Conservation (phyloP, 2,797 vertebrate species). For the Gymnoscopelus braueri region DNA sequence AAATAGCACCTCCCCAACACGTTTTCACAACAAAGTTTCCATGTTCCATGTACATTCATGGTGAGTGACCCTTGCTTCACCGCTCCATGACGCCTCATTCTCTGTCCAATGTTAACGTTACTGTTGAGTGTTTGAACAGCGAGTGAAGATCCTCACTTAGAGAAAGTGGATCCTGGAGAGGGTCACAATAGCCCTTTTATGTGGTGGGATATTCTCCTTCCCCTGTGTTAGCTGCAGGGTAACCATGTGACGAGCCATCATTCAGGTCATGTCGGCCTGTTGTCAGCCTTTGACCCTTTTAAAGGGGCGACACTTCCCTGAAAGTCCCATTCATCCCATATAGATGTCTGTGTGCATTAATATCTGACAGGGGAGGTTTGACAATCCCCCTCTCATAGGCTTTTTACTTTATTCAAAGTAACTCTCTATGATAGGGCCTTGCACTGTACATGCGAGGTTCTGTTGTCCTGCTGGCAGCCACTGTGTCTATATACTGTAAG, state of each 20-base stretch:
- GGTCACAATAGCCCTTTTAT: constrained; percentile 77
- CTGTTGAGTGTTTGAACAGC: constrained; percentile 16
- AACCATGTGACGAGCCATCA: constrained; percentile 75
- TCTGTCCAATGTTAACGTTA: constrained; percentile 29
- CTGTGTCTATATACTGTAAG: neutral
- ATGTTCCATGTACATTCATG: neutral
- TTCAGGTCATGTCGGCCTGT: constrained; percentile 73
- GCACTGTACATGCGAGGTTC: neutral
- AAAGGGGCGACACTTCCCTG: constrained; percentile 46
- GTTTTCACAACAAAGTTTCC: neutral
- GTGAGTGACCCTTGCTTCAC: constrained; percentile 11
- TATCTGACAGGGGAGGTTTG: constrained; percentile 48
- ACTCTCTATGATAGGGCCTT: neutral
- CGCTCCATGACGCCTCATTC: constrained; percentile 8
- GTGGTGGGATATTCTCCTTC: constrained; percentile 58
- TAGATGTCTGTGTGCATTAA: constrained; percentile 47
- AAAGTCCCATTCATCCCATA: constrained; percentile 61
- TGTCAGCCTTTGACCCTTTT: constrained; percentile 67
- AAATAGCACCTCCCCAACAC: too few species aligned
- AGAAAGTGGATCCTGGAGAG: constrained; percentile 56
- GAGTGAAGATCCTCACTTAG: constrained; percentile 43
- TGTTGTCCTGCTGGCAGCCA: neutral
- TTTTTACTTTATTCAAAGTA: constrained; percentile 11
- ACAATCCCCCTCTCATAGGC: constrained; percentile 22
- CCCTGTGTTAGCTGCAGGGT: constrained; percentile 68